Evolutionary conservation across 2,888 invertebrate genomes (phyloP), one percentile per base, ranked within the genome.

Genomic region (Pocota personata): DNA sequence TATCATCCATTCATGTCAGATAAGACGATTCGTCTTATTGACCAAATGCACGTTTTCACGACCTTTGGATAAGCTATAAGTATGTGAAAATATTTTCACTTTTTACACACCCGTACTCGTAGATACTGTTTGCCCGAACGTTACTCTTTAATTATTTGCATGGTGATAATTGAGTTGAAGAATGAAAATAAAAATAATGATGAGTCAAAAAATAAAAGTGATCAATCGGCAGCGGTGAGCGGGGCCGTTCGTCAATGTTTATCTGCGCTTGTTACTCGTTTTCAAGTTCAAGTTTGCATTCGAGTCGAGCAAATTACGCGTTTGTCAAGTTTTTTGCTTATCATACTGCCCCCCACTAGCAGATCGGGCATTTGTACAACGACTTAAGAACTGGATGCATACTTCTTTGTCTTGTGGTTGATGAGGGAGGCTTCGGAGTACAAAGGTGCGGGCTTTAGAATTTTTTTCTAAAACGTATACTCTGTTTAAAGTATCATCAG

Each of bases 211-310:
- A 37, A 16, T 27, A 21, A 14, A 57, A 57, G 24, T 19, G 8
- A 32, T 66, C 55, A 43, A 21, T 58, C 37, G 21, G 37, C 24
- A 21, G 48, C 2, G 0, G 27, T 6, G 10, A 14, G 27, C 40
- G 24, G 19, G 32, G 10, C 48, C 24, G 16, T 48, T 24, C 16
- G 21, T 24, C 10, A 72, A 40, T 62, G 60, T 48, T 60, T 60
- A 35, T 50, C 16, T 60, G 24, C 14, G 32, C 50, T 50, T 50
- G 19, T 69, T 48, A 46, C 57, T 79, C 12, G 37, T 48, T 66
- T 66, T 66, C 72, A 73, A 79, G 72, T 66, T 79, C 79, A 58
- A 66, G 62, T 78, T 64, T 71, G 8, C 46, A 24, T 10, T 71
- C 55, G n/a, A 71, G 19, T 16, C 16, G 37, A 58, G 24, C 10